Base-by-base conservation (phyloP, 2,888 invertebrate species). In the Epinotia bilunana region DNA sequence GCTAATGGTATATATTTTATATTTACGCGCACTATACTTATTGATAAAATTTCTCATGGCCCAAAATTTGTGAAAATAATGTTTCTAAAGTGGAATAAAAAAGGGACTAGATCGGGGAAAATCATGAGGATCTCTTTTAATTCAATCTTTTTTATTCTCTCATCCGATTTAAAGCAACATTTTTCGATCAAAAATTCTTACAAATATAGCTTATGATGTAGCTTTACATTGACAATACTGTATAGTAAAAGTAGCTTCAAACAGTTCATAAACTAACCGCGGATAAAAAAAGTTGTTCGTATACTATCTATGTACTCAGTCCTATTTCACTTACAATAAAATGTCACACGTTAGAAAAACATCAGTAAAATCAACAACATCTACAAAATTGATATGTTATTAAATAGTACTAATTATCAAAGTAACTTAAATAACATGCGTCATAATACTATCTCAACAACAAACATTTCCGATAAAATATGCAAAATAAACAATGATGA, bases 131-230 rank as follows among this genome's bases (percentile, higher is more conserved):
- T 62, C 20, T 64, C 72, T 11, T 1, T 61, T 81, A 73, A 77
- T 85, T 83, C 86, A 85, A 86, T 80, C 87, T 83, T 80, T 83
- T 84, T 89, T 87, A 87, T 86, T 84, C 84, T 84, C 84, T 86
- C 83, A 80, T 84, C 81, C 79, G 81, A 80, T 81, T 87, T 84
- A 84, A 90, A 90, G 87, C 88, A 87, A 87, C 79, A 80, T 80
- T 78, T 82, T 80, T 83, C 78, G 83, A 86, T 85, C 82, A 84
- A 87, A 87, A 69, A 85, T 74, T 79, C 82, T 88, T 87, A 87
- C 74, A 84, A 84, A 83, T 84, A 82, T 78, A 82, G 81, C 79
- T 84, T 79, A 81, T 78, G 77, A 63, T 76, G 64, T 78, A 77
- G 72, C 58, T 70, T 82, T 80, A 77, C 79, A 78, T 79, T 79